Percentiles rank a stretch among this genome's conserved stretches.
These are phyloP conservation scores for Netelia virgata DNA, from an alignment of 2,888 invertebrate species.

Conservation along the genomic window DNA sequence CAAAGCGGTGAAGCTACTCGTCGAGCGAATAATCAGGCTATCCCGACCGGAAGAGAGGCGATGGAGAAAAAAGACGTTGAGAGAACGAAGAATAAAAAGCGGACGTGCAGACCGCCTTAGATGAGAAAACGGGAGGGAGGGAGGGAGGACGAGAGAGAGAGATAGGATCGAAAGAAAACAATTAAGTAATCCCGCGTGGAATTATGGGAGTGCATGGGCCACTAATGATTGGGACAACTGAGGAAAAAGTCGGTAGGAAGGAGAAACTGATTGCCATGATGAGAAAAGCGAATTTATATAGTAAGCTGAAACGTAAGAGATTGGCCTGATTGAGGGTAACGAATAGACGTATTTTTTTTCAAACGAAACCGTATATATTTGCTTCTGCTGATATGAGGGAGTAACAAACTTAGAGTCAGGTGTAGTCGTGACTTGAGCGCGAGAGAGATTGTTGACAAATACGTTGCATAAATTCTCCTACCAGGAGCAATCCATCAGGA, in stretches of 20 bases:
- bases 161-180: constrained; percentile 49
- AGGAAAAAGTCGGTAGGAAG: constrained; percentile 1
- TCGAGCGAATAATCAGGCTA: constrained; percentile 64
- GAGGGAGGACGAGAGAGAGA: background rate
- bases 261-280: constrained; percentile 1
- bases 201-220: constrained; percentile 1
- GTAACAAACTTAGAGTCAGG: no score
- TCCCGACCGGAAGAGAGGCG: constrained; percentile 37
- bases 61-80: constrained; percentile 19
- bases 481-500: no score
- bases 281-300: background rate
- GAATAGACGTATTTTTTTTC: no score
- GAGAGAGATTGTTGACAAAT: no score
- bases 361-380: no score
- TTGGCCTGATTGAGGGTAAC: no score
- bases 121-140: background rate
- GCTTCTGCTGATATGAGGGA: no score
- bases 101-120: background rate
- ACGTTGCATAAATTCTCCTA: no score
- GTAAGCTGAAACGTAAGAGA: background rate
- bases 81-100: background rate
- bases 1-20: constrained; percentile 50
- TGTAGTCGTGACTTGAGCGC: no score
- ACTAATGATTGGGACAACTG: constrained; percentile 36
- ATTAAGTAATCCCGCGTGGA: constrained; percentile 43